A percentile compares a stretch with the other conserved stretches of the same genome.
Conservation (phyloP, 2,888 invertebrate genomes). For the Lochmaea crataegi region DNA sequence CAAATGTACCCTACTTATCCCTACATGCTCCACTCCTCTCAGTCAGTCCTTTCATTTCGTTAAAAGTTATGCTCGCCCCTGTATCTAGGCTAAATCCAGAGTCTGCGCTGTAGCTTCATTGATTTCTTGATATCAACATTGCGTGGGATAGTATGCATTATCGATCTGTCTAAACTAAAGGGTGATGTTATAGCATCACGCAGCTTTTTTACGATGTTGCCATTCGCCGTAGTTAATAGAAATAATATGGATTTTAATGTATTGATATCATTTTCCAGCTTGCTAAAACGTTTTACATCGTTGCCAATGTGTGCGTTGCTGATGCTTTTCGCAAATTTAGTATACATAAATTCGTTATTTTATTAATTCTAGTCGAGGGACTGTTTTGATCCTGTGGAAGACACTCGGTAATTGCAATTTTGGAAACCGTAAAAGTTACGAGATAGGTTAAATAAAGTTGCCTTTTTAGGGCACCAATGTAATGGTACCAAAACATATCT, state of each 20-base stretch:
- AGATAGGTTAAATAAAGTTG: too few species aligned
- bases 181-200: neutral
- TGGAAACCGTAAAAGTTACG: too few species aligned
- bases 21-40: too few species aligned
- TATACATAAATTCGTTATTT: too few species aligned
- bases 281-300: neutral
- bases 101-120: slow-evolving; percentile 1
- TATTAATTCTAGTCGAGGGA: too few species aligned
- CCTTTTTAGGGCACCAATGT: too few species aligned
- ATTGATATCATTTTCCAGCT: neutral
- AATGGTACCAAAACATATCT: too few species aligned
- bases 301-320: neutral
- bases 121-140: neutral
- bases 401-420: too few species aligned
- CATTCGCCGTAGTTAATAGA: neutral
- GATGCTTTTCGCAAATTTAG: neutral
- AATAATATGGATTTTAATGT: too few species aligned
- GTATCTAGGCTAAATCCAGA: neutral
- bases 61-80: neutral
- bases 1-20: too few species aligned
- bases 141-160: neutral
- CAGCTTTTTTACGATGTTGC: neutral
- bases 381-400: too few species aligned
- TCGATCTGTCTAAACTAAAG: neutral
- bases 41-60: neutral